Evolutionary conservation across 2,797 vertebrate genomes (phyloP).

Genomic region (Lithobates sylvaticus): DNA sequence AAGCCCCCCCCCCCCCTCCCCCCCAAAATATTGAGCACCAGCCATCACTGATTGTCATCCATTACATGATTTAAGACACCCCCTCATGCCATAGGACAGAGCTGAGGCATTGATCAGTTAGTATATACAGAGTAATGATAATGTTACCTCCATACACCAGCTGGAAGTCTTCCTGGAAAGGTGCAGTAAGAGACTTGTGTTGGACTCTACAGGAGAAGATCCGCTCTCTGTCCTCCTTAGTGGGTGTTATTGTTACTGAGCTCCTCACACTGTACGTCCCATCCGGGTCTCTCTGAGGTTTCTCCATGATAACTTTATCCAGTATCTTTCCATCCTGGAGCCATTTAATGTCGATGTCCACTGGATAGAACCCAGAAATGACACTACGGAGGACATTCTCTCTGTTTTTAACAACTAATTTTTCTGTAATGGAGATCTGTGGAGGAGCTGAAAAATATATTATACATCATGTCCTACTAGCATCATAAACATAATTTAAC

Average conservation of each 20-base stretch:
- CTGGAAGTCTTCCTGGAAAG: too few relatives aligned
- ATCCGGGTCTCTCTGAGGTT: not conserved
- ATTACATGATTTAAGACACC: too few relatives aligned
- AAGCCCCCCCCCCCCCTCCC: too few relatives aligned
- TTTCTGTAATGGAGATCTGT: not conserved
- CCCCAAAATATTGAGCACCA: too few relatives aligned
- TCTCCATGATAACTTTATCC: not conserved
- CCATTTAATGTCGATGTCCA: slow-evolving; percentile 1
- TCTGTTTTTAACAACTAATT: not conserved
- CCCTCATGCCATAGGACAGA: too few relatives aligned
- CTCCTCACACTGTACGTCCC: slow-evolving; percentile 17
- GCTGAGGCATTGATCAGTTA: too few relatives aligned
- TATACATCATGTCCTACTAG: too few relatives aligned
- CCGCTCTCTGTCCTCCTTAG: not conserved
- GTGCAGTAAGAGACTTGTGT: too few relatives aligned
- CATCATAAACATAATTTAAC: too few relatives aligned
- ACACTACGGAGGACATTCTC: not conserved
- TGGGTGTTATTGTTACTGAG: not conserved
- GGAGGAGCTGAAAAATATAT: not conserved
- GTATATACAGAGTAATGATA: too few relatives aligned
- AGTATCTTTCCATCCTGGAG: slow-evolving; percentile 3
- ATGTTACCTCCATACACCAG: not conserved
- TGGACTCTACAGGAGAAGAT: too few relatives aligned
- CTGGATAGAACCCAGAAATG: slow-evolving; percentile 9
- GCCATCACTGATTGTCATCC: too few relatives aligned